phyloP scores from a whole-genome alignment of 2,888 invertebrate genomes.

The Drosophila recens region DNA sequence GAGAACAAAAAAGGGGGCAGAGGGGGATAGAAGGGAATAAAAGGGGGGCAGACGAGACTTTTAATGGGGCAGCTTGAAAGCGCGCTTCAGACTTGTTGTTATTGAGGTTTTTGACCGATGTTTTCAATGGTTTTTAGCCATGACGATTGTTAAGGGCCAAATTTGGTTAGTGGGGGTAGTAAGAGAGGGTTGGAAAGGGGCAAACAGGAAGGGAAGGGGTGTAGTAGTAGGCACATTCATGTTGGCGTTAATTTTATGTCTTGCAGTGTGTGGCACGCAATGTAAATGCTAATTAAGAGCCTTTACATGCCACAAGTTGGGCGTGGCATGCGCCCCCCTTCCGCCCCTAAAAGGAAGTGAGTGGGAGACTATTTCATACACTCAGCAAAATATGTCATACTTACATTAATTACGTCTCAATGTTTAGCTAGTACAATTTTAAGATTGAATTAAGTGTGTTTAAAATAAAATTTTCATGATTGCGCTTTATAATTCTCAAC shows the following conservation, averaged over 20 bases:
- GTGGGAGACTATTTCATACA: no score
- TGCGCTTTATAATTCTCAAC: no score
- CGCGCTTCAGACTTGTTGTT: conserved; percentile 44
- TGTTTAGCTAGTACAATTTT: no score
- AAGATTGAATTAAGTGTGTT: no score
- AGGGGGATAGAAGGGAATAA: neutral
- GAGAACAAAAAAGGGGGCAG: neutral
- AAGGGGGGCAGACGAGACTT: conserved; percentile 45
- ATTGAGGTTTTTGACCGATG: conserved; percentile 55
- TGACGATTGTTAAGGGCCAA: conserved; percentile 31
- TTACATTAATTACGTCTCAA: no score
- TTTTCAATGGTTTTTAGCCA: conserved; percentile 31
- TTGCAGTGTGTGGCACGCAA: conserved; percentile 71
- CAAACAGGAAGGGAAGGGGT: neutral
- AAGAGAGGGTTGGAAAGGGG: neutral
- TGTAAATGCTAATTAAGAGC: conserved; percentile 73
- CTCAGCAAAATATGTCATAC: no score
- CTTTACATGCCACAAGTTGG: conserved; percentile 36
- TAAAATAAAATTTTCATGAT: no score
- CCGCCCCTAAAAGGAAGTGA: neutral
- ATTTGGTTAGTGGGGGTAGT: neutral
- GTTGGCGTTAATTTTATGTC: conserved; percentile 69
- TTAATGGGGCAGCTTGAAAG: conserved; percentile 42
- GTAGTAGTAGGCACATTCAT: conserved; percentile 22
- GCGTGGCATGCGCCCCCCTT: conserved; percentile 30